Base-by-base conservation (phyloP, 23 tunicate species). In the Trididemnum clinides region DNA sequence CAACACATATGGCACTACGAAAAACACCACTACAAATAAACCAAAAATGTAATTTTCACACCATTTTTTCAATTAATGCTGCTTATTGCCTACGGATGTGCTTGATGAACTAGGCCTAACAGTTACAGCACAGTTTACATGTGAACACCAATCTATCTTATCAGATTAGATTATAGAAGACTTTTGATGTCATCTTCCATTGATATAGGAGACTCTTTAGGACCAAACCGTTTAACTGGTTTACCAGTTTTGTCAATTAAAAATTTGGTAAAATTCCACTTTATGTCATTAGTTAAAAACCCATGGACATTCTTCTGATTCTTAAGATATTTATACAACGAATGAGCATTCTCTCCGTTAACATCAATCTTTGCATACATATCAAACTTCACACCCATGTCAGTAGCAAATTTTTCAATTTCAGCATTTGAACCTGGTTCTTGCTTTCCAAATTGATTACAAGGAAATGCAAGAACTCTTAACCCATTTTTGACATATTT, bases 201-300 rank as follows among this genome's bases (percentile, higher is more conserved):
- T 28, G 28, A 23, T 0, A 77, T 34, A n/a, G 82, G 82, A 10
- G 33, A 3, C 6, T 34, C 58, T 22, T 85, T 84, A 0, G 93
- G 88, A 34, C 71, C 73, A 76, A 50, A 89, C 38, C 93, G 50
- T 35, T 39, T 80, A 5, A 28, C 33, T 23, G 87, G 86, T 21
- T 59, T 78, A 39, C 93, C 93, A 25, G 83, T 33, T 59, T 65
- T 73, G 28, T 83, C 78, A 20, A 89, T 51, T 27, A 89, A 33
- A 63, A 89, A 89, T 73, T 89, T 89, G n/a, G 88, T 63, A 1
- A 89, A 89, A 34, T 89, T 89, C 93, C 93, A 89, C 38, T 89
- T 89, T 51, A 89, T 74, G 2, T 62, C 66, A 84, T 87, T 84
- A 49, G 88, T 84, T 22, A 89, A 28, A 12, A 75, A 71, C 10